Evolutionary conservation across 2,113 vertebrate species (phyloP).

Genomic region (Indicator maculatus): DNA sequence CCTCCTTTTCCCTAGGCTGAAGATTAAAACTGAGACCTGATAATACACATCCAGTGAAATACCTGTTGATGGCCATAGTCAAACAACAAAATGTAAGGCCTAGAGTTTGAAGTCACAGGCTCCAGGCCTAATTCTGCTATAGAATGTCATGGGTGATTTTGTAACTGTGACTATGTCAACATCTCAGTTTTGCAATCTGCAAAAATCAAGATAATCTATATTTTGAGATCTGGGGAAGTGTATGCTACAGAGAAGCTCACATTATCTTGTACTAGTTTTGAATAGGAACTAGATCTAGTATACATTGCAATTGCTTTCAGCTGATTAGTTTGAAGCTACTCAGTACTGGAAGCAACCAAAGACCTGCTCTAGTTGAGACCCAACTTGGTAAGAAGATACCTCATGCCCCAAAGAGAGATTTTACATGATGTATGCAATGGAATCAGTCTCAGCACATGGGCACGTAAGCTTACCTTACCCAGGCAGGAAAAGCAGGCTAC

Average conservation of each 20-base stretch:
- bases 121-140: background rate
- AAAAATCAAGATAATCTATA: background rate
- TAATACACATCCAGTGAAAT: background rate
- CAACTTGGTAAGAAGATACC: background rate
- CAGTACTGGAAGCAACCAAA: background rate
- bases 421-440: fast-evolving
- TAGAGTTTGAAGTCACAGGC: background rate
- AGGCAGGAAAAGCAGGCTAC: background rate
- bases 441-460: fast-evolving
- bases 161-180: background rate
- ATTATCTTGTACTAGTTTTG: background rate
- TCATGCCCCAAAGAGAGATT: background rate
- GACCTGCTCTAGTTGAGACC: background rate
- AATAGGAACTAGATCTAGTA: background rate
- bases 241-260: background rate
- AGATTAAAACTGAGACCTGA: background rate
- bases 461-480: fast-evolving
- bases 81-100: fast-evolving
- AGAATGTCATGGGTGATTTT: background rate
- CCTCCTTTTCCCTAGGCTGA: too few relatives aligned
- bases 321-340: background rate
- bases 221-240: background rate
- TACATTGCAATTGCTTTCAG: background rate
- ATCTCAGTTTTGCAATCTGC: background rate
- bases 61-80: background rate